These are phyloP conservation scores for Poecilus cupreus DNA, from an alignment of 2,888 invertebrate genomes.

Conservation along the genomic window DNA sequence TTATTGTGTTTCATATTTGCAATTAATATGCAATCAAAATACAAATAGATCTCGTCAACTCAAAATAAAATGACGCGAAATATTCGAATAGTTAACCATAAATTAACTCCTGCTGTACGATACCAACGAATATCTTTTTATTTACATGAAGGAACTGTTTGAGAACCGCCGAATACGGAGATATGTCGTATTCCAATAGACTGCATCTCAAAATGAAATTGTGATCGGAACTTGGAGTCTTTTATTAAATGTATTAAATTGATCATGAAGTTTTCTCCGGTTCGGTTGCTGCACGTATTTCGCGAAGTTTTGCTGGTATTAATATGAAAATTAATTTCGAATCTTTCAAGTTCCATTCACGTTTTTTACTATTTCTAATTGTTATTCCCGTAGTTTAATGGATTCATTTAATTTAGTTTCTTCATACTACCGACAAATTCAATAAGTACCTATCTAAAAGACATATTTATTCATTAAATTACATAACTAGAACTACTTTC, in stretches of 20 bases:
- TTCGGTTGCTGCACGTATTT: constrained; percentile 33
- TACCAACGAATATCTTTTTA: background rate
- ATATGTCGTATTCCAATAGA: constrained; percentile 53
- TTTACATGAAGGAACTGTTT: background rate
- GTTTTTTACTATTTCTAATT: constrained; percentile 10
- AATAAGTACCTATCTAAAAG: too few relatives aligned
- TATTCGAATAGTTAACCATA: background rate
- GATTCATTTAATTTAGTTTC: constrained; percentile 35
- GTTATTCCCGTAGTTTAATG: background rate
- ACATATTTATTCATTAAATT: too few relatives aligned
- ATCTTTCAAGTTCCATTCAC: constrained; percentile 18
- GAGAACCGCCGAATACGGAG: constrained; percentile 12
- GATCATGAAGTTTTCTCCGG: constrained; percentile 52
- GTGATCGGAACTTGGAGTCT: constrained; percentile 53
- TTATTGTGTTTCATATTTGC: background rate
- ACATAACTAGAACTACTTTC: too few relatives aligned
- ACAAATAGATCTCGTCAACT: background rate
- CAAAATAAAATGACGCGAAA: background rate
- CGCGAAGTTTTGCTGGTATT: constrained; percentile 36
- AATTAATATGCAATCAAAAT: constrained; percentile 5
- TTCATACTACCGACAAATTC: background rate
- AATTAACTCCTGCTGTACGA: background rate
- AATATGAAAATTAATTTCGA: constrained; percentile 51
- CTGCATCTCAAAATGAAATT: constrained; percentile 57
- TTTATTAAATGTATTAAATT: constrained; percentile 58